Evolutionary conservation across 2,797 vertebrate species (phyloP).

Genomic region (Manis pentadactyla): DNA sequence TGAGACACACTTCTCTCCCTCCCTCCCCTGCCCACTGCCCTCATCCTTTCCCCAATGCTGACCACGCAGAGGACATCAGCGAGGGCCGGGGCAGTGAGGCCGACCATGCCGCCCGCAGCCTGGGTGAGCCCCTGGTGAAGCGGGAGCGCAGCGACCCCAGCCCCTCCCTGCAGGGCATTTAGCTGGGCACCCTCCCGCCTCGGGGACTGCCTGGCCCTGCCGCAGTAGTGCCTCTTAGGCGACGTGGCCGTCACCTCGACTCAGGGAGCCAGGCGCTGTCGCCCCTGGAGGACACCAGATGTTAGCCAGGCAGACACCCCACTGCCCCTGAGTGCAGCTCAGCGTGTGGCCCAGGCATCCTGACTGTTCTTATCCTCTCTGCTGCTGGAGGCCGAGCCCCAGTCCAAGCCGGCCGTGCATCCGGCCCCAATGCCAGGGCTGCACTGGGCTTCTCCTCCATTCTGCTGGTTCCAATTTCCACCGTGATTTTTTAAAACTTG

Average conservation of each 20-base stretch:
- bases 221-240: slow-evolving; percentile 83
- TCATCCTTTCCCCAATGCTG: fast-evolving
- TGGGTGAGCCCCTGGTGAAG: slow-evolving; percentile 94
- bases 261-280: not conserved
- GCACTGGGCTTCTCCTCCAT: not conserved
- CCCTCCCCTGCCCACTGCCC: not conserved
- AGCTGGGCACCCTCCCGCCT: not conserved
- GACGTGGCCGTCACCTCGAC: slow-evolving; percentile 76
- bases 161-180: slow-evolving; percentile 95
- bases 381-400: not conserved
- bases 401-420: not conserved
- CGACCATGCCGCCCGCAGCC: slow-evolving; percentile 83
- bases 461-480: not conserved
- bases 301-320: too few species aligned
- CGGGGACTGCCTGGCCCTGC: not conserved
- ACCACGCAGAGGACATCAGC: slow-evolving; percentile 90
- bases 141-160: slow-evolving; percentile 94
- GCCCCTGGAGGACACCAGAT: not conserved
- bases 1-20: not conserved
- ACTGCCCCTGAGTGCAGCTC: not conserved
- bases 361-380: not conserved
- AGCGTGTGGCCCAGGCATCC: fast-evolving
- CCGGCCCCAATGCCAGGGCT: fast-evolving
- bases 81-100: slow-evolving; percentile 91
- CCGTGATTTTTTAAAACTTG: not conserved